Base-by-base conservation (phyloP, 1,140 invertebrate genomes). In the Camponotus floridanus region DNA sequence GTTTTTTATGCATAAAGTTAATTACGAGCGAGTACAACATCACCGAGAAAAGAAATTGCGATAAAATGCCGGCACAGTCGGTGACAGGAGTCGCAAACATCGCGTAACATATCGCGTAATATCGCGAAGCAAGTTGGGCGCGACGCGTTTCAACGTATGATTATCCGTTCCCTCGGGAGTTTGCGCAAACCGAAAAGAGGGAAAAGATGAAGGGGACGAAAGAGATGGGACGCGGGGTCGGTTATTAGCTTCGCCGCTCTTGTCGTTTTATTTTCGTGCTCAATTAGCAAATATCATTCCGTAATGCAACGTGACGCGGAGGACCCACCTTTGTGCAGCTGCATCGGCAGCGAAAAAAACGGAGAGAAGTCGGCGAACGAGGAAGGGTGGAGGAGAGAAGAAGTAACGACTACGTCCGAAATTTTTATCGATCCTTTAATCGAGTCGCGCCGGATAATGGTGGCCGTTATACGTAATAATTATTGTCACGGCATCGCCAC, bases 251-350 rank as follows among this genome's bases (percentile, higher is more conserved):
- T 92, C 90, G 88, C 67, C 86, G 74, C 89, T 89, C 88, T 90
- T 87, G 86, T 94, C 92, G 92, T 94, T 94, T 95, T 95, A 94
- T 95, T 93, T 94, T 94, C 92, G 92, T 91, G 91, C 94, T 94
- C 94, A 94, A 95, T 95, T 95, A 95, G 93, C 93, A 90, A 93
- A 92, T 94, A 94, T 94, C 92, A 94, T 93, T 93, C 88, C 87
- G 94, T 94, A 94, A 94, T 94, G 93, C 92, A 94, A 94, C 91
- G 89, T 94, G 94, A 95, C 94, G 92, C 81, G 88, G 57, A 84
- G 88, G 57, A 84, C 90, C 76, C 85, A 89, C 86, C 90, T 89
- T 88, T 90, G 87, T 85, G 88, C 88, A 89, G 88, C 90, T 89
- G 90, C 76, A 79, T 88, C 85, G 90, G 67, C 83, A 70, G 79